Percentiles rank a stretch among this genome's conserved stretches.
These are phyloP conservation scores for Bubo bubo DNA, from an alignment of 2,113 vertebrate species.

Conservation along the genomic window DNA sequence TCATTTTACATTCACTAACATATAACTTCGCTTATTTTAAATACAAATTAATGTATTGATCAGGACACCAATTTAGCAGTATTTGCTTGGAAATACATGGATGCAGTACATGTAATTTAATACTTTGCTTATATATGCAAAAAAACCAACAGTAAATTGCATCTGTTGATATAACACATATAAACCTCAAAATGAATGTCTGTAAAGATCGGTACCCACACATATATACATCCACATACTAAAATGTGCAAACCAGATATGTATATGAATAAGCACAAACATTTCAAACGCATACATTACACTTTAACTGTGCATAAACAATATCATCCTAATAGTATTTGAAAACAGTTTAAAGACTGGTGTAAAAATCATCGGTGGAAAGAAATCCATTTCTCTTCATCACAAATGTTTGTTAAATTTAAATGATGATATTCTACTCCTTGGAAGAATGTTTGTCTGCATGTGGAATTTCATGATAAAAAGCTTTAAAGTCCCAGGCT, in stretches of 20 bases:
- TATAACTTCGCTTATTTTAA: neutral
- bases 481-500: conserved; percentile 81
- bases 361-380: conserved; percentile 50
- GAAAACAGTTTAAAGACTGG: conserved; percentile 28
- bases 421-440: conserved; percentile 73
- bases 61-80: neutral
- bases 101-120: neutral
- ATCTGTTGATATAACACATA: neutral
- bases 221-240: neutral
- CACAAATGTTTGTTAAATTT: conserved; percentile 76
- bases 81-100: neutral
- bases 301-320: neutral
- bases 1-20: neutral
- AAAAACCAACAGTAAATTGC: neutral
- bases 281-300: neutral
- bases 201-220: neutral
- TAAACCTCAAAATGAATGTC: neutral
- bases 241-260: neutral
- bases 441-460: conserved; percentile 72
- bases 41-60: neutral
- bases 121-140: neutral
- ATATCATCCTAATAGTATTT: neutral
- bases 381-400: conserved; percentile 57
- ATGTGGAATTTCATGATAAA: conserved; percentile 87
- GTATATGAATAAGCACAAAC: neutral